A percentile compares a stretch with the other conserved stretches of the same genome.
Conservation (phyloP, 1,140 invertebrate genomes). For the Hermatobates lingyangjiaoensis region DNA sequence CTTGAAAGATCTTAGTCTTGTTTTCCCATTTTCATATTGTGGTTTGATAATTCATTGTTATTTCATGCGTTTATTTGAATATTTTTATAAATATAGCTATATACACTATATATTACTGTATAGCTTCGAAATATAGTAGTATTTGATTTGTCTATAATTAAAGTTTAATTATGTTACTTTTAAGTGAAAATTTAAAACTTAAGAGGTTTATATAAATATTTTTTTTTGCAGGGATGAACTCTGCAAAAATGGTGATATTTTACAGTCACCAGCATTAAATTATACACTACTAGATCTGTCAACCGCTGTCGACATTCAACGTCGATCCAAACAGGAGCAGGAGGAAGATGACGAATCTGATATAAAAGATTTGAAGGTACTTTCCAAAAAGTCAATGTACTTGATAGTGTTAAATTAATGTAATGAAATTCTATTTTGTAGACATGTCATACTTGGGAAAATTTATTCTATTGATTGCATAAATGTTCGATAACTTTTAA, state of each 20-base stretch:
- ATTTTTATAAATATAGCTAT: too few species aligned
- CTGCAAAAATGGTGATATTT: conserved; percentile 54
- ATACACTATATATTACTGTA: too few species aligned
- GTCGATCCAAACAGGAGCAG: conserved; percentile 16
- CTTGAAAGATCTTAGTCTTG: too few species aligned
- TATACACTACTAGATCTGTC: conserved; percentile 56
- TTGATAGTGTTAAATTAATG: too few species aligned
- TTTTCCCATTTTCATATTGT: too few species aligned
- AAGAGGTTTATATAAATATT: background rate
- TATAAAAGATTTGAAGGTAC: too few species aligned
- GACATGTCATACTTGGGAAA: too few species aligned
- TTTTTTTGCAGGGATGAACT: conserved; percentile 32
- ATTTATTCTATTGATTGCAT: too few species aligned
- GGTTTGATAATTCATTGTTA: too few species aligned
- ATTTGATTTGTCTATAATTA: background rate
- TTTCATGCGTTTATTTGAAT: too few species aligned
- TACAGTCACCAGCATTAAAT: conserved; percentile 70
- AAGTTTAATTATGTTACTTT: background rate
- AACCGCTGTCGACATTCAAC: conserved; percentile 26
- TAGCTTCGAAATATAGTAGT: background rate
- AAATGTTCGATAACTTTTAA: background rate
- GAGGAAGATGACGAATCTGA: conserved; percentile 15
- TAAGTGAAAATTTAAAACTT: background rate
- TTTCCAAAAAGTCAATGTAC: too few species aligned
- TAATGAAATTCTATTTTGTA: too few species aligned